A percentile compares a stretch with the other conserved stretches of the same genome.
Evolutionary conservation across 2,113 vertebrate genomes (phyloP).

Genomic region (Pachyramphus minor): DNA sequence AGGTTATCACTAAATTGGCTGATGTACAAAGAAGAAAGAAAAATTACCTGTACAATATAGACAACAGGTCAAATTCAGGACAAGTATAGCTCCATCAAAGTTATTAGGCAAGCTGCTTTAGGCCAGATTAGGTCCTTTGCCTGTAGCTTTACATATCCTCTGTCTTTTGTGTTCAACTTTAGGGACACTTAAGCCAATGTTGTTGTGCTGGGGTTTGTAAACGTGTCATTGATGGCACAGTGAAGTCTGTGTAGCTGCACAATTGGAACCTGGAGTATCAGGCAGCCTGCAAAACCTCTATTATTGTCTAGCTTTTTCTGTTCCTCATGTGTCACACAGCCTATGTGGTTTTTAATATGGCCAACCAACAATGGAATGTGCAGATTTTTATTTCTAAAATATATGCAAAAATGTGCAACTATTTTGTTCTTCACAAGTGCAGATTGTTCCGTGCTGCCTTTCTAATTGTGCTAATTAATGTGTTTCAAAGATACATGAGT

Average conservation of each 20-base stretch:
- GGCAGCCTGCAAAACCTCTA: neutral
- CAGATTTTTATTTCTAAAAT: constrained; percentile 5
- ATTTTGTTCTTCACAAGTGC: constrained; percentile 22
- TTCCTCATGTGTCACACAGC: neutral
- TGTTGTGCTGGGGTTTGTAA: neutral
- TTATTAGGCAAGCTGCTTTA: neutral
- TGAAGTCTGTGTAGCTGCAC: neutral
- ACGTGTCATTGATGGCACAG: neutral
- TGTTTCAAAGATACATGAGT: neutral
- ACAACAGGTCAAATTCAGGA: neutral
- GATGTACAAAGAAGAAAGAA: neutral
- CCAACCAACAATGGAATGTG: neutral
- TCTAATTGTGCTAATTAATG: constrained; percentile 20
- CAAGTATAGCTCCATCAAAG: neutral
- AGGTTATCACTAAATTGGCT: neutral
- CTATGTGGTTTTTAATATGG: neutral
- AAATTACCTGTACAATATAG: neutral
- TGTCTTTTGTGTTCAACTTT: neutral
- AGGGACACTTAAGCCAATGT: neutral
- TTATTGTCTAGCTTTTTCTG: neutral
- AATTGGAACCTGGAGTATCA: neutral
- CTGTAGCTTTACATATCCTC: neutral
- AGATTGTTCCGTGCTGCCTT: neutral
- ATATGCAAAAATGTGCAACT: neutral
- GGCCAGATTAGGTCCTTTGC: neutral